These are phyloP conservation scores for Leptodactylus fuscus DNA, from an alignment of 2,113 vertebrate genomes.

Conservation along the genomic window DNA sequence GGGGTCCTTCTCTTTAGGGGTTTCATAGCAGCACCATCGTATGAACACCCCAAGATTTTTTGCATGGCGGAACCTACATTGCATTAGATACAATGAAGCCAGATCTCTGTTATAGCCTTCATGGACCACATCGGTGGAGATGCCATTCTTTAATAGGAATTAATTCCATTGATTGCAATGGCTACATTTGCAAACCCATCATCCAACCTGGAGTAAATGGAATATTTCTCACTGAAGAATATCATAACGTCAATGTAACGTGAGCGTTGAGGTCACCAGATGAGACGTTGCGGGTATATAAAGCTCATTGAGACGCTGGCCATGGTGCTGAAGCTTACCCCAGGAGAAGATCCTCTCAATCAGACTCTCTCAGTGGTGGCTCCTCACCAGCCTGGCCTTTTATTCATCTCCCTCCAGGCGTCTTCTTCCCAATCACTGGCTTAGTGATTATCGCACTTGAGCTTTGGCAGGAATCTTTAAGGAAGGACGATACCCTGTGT, in stretches of 20 bases:
- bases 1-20: too few relatives aligned
- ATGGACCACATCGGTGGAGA: too few relatives aligned
- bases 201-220: too few relatives aligned
- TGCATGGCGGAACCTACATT: too few relatives aligned
- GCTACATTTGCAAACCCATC: too few relatives aligned
- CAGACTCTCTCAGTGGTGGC: neutral
- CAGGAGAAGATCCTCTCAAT: neutral
- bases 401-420: neutral
- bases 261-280: neutral
- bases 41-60: too few relatives aligned
- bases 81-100: too few relatives aligned
- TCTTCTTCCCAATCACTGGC: neutral
- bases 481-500: neutral
- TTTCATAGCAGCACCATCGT: too few relatives aligned
- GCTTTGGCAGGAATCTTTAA: neutral
- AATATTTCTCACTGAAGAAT: too few relatives aligned
- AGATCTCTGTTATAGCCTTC: too few relatives aligned
- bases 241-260: neutral
- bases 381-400: neutral
- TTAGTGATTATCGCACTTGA: constrained; percentile 5
- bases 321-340: neutral
- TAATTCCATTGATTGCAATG: too few relatives aligned
- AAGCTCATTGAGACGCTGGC: neutral
- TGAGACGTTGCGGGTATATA: neutral
- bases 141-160: too few relatives aligned